Conservation (phyloP, 2,888 invertebrate genomes). For the Frankliniella intonsa region DNA sequence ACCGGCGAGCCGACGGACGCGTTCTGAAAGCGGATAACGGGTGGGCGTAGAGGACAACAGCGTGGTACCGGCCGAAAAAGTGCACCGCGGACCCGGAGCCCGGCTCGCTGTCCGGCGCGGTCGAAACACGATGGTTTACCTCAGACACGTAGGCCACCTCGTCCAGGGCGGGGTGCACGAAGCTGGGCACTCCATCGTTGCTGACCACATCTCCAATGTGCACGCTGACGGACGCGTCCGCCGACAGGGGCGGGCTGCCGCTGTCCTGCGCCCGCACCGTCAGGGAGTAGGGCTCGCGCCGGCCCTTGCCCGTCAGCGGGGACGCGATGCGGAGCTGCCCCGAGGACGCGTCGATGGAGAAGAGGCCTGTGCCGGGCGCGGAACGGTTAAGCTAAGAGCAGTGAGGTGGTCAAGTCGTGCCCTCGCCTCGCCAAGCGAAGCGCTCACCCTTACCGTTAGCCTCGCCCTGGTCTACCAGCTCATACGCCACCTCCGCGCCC, state of each 20-base stretch:
- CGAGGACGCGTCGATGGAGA: constrained; percentile 59
- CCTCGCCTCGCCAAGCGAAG: not conserved
- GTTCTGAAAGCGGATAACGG: constrained; percentile 51
- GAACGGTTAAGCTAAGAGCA: not conserved
- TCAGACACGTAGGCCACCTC: constrained; percentile 67
- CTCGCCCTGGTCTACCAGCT: constrained; percentile 68
- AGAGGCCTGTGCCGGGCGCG: constrained; percentile 51
- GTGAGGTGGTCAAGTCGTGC: not conserved
- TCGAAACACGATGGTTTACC: too few relatives aligned
- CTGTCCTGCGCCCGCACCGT: constrained; percentile 65
- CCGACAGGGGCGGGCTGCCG: constrained; percentile 57
- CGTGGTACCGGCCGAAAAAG: constrained; percentile 13
- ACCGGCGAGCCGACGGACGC: constrained; percentile 67
- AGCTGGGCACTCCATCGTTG: constrained; percentile 74
- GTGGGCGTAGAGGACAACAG: not conserved
- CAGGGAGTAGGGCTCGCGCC: constrained; percentile 66
- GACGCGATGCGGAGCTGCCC: constrained; percentile 64
- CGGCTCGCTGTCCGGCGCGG: too few relatives aligned
- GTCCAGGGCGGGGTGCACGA: constrained; percentile 64
- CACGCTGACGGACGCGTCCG: constrained; percentile 59
- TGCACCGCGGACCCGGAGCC: not conserved
- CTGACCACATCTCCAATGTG: constrained; percentile 75
- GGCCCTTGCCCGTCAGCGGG: constrained; percentile 68
- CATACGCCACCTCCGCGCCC: constrained; percentile 66
- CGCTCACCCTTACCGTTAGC: constrained; percentile 54